A percentile compares a stretch with the other conserved stretches of the same genome.
These are phyloP conservation scores for Sceliomorpha sp. DNA, from an alignment of 2,888 invertebrate species.

Conservation along the genomic window DNA sequence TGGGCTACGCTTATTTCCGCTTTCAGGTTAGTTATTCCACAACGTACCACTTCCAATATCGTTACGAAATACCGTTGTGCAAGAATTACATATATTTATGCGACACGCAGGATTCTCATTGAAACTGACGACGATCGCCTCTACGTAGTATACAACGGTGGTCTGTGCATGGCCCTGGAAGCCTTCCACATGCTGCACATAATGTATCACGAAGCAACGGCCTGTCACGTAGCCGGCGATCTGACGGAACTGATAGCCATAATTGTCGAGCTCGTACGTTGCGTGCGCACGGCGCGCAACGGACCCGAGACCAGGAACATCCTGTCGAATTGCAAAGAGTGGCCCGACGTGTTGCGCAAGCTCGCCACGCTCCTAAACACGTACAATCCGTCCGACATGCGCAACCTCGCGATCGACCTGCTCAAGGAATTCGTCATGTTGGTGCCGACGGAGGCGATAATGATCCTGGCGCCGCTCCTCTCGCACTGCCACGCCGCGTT, in stretches of 20 bases:
- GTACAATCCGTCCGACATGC: slow-evolving; percentile 92
- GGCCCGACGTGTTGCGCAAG: slow-evolving; percentile 93
- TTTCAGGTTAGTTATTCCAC: slow-evolving; percentile 81
- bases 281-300: slow-evolving; percentile 86
- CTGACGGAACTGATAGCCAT: slow-evolving; percentile 91
- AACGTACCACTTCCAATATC: too few relatives aligned
- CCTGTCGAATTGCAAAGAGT: slow-evolving; percentile 89
- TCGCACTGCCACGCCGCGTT: slow-evolving; percentile 91
- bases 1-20: slow-evolving; percentile 97
- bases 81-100: too few relatives aligned
- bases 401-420: slow-evolving; percentile 89
- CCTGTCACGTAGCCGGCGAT: slow-evolving; percentile 91
- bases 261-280: slow-evolving; percentile 87
- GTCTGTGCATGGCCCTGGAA: slow-evolving; percentile 85
- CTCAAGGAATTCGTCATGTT: slow-evolving; percentile 89
- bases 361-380: slow-evolving; percentile 93
- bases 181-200: slow-evolving; percentile 94
- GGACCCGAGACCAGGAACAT: slow-evolving; percentile 85
- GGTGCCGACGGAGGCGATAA: slow-evolving; percentile 89
- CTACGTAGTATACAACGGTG: slow-evolving; percentile 94
- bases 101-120: slow-evolving; percentile 86
- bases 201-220: slow-evolving; percentile 96
- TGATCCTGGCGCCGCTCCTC: slow-evolving; percentile 91
- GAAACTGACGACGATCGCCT: slow-evolving; percentile 94
- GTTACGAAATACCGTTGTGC: too few relatives aligned